A percentile compares a stretch with the other conserved stretches of the same genome.
phyloP scores from a whole-genome alignment of 2,888 invertebrate species.

The Metellina segmentata region DNA sequence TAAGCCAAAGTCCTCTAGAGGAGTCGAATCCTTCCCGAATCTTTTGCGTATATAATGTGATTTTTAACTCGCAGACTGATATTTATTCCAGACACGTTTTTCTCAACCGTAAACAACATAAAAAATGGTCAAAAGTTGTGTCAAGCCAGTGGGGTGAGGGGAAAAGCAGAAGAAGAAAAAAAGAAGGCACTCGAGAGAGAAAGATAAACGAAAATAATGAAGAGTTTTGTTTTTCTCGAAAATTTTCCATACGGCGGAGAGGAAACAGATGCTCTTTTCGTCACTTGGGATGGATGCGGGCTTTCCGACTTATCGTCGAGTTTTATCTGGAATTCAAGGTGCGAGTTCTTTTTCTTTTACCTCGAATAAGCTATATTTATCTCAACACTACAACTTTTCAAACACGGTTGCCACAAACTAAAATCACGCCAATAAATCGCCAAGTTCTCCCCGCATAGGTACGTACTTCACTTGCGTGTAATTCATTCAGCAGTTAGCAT shows the following conservation, averaged over 20 bases:
- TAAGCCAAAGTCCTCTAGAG: too few relatives aligned
- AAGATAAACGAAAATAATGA: constrained; percentile 9
- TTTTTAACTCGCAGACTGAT: neutral
- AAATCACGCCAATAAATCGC: neutral
- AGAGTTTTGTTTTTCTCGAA: neutral
- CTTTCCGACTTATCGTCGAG: constrained; percentile 48
- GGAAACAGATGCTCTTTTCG: constrained; percentile 60
- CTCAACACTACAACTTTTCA: constrained; percentile 56
- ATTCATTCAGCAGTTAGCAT: too few relatives aligned
- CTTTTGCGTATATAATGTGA: neutral
- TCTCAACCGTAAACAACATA: neutral
- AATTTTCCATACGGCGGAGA: constrained; percentile 11
- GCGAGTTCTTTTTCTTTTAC: constrained; percentile 43
- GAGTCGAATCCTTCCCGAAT: neutral
- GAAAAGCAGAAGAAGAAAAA: constrained; percentile 4
- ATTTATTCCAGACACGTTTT: neutral
- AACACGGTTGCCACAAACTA: neutral
- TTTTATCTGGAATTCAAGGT: constrained; percentile 69
- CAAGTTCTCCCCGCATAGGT: neutral
- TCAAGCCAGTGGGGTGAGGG: neutral
- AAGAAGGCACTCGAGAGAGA: neutral
- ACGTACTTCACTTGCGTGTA: too few relatives aligned
- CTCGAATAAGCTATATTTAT: constrained; percentile 72
- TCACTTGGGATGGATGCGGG: constrained; percentile 56
- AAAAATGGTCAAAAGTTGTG: neutral